Evolutionary conservation across 2,888 invertebrate genomes (phyloP).

Genomic region (Macrophya annulata): DNA sequence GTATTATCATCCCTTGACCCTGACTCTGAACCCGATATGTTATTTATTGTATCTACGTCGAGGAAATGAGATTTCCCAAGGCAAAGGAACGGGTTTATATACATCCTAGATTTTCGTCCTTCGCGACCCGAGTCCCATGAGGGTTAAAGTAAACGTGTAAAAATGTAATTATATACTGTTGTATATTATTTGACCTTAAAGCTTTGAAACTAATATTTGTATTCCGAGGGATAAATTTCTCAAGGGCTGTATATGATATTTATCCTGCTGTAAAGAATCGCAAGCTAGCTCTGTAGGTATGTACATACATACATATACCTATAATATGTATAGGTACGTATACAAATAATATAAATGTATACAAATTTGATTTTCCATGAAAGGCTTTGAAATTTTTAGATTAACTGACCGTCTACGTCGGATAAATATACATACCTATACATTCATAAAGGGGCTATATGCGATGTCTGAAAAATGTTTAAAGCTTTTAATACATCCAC

Average conservation of each 20-base stretch:
- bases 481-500: constrained; percentile 23
- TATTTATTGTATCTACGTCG: constrained; percentile 18
- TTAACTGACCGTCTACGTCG: background rate
- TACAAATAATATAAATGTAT: background rate
- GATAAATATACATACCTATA: background rate
- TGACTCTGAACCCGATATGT: constrained; percentile 1
- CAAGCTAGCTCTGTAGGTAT: too few species aligned
- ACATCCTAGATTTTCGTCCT: constrained; percentile 32
- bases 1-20: constrained; percentile 23
- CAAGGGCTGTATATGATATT: background rate
- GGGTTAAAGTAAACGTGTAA: constrained; percentile 29
- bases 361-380: background rate
- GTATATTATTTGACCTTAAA: constrained; percentile 15
- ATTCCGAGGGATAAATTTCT: background rate
- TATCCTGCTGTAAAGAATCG: background rate
- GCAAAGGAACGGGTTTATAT: background rate
- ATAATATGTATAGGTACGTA: too few species aligned
- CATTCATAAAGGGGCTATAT: background rate
- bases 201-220: background rate
- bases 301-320: background rate
- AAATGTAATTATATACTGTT: constrained; percentile 29
- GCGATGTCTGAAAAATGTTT: constrained; percentile 3
- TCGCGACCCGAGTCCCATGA: background rate
- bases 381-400: background rate
- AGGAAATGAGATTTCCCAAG: constrained; percentile 27